Evolutionary conservation across 2,888 invertebrate genomes (phyloP).

Genomic region (Meganola albula): DNA sequence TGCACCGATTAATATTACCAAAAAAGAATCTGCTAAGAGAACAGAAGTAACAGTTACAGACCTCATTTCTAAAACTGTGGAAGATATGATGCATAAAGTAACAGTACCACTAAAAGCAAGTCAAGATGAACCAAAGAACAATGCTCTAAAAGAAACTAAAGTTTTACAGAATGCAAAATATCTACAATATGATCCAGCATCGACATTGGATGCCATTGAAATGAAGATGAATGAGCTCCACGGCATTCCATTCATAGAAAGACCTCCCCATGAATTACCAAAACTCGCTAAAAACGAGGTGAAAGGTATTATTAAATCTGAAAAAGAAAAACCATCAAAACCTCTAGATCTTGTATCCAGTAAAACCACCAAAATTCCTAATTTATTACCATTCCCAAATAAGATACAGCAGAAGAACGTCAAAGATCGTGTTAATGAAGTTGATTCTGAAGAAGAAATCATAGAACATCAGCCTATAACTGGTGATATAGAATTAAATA

Average conservation of each 20-base stretch:
- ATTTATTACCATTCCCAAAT: constrained; percentile 38
- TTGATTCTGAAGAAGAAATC: constrained; percentile 48
- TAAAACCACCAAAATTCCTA: constrained; percentile 43
- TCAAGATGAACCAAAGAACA: constrained; percentile 35
- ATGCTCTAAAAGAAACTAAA: constrained; percentile 21
- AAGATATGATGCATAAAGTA: constrained; percentile 56
- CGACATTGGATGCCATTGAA: constrained; percentile 58
- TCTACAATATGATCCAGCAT: constrained; percentile 26
- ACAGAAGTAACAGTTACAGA: constrained; percentile 52
- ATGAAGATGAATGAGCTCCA: constrained; percentile 71
- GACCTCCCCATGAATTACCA: constrained; percentile 54
- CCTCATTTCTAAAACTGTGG: constrained; percentile 66
- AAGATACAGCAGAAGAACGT: constrained; percentile 32
- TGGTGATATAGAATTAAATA: constrained; percentile 36
- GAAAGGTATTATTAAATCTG: no score
- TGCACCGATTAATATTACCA: constrained; percentile 13
- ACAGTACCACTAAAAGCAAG: constrained; percentile 37
- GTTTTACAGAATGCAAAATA: constrained; percentile 24
- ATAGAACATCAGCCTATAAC: constrained; percentile 48
- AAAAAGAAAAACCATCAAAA: constrained; percentile 33
- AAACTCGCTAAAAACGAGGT: constrained; percentile 33
- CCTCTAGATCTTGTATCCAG: constrained; percentile 18
- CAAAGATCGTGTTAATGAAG: constrained; percentile 32
- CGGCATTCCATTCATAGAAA: constrained; percentile 60
- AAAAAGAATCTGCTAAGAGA: constrained; percentile 36